phyloP scores from a whole-genome alignment of 2,797 vertebrate species.

The Sebastes glaucus region DNA sequence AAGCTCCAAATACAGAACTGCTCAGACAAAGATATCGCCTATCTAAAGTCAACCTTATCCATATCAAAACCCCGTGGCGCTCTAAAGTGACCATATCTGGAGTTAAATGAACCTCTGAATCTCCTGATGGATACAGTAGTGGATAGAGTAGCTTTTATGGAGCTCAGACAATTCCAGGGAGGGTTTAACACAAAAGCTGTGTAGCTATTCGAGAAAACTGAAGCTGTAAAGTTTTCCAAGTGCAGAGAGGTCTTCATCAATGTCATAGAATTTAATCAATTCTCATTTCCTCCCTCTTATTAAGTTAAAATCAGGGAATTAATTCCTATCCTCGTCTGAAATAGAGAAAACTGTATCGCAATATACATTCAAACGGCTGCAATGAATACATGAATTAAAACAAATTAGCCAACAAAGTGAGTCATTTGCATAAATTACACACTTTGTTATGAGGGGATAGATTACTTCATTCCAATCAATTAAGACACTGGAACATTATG shows the following conservation, averaged over 20 bases:
- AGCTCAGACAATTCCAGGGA: constrained; percentile 45
- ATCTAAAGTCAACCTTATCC: constrained; percentile 66
- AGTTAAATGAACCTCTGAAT: constrained; percentile 42
- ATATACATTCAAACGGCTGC: constrained; percentile 77
- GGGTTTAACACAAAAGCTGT: constrained; percentile 30
- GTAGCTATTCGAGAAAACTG: constrained; percentile 11
- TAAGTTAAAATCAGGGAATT: constrained; percentile 75
- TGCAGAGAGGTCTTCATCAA: constrained; percentile 59
- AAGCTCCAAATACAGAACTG: constrained; percentile 32
- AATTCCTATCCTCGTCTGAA: constrained; percentile 68
- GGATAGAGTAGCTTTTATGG: constrained; percentile 20
- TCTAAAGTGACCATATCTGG: constrained; percentile 67
- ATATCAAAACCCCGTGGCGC: constrained; percentile 26
- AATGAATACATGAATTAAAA: constrained; percentile 83
- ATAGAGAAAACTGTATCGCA: constrained; percentile 64
- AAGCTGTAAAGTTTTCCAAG: constrained; percentile 59
- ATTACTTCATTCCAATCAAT: constrained; percentile 87
- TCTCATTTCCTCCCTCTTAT: constrained; percentile 71
- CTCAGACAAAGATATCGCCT: constrained; percentile 57
- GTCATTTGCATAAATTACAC: constrained; percentile 98
- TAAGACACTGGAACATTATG: constrained; percentile 80
- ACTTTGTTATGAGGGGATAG: constrained; percentile 82
- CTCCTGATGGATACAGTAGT: constrained; percentile 25
- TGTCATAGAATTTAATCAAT: constrained; percentile 72
- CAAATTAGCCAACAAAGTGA: constrained; percentile 89